Base-by-base conservation (phyloP, 2,113 vertebrate genomes). In the Sylvicapra grimmia region DNA sequence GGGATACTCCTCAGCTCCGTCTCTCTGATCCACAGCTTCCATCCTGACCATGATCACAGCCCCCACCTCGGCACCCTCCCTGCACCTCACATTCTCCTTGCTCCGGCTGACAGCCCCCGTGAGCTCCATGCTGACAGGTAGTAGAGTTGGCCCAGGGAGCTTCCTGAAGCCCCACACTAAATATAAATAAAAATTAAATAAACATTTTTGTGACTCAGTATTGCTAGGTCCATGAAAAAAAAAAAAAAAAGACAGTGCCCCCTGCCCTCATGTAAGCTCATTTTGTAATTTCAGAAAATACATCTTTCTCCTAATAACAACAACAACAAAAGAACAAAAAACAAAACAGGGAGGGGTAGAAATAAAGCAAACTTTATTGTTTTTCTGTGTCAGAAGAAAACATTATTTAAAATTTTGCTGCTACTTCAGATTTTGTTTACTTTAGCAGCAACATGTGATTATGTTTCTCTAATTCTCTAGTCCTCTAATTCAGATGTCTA, bases 91-190 rank as follows among this genome's bases (percentile, higher is more conserved):
- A 15, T 4, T 1, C 75, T 91, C 15, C 2, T 33, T 51, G 44
- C 54, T 36, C 40, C 9, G 0, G 25, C 59, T 68, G 33, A 14
- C 23, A 33, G 54, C 13, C 6, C 27, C 5, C 4, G 0, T 23
- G 8, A 65, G 54, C 75, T 92, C 31, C 9, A 4, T 13, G 14
- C 29, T 79, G 29, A 11, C 47, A 25, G 53, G 8, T 13, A 29
- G 19, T 27, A 0, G 12, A 92, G 51, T 13, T 13, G 16, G n/a
- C 40, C 36, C 40, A 12, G 6, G 6, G 51, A n/a, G 61, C 49
- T 84, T 82, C 77, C 51, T 54, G 61, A 5, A 33, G 6, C 58
- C 18, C n/a, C 29, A 33, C 16, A 19, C 47, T 82, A 82, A 82
- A 53, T 51, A 51, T 51, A 82, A 49, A 80, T 31, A 49, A 49